Conservation (phyloP, 2,797 vertebrate species). For the Simalia tracyae region DNA sequence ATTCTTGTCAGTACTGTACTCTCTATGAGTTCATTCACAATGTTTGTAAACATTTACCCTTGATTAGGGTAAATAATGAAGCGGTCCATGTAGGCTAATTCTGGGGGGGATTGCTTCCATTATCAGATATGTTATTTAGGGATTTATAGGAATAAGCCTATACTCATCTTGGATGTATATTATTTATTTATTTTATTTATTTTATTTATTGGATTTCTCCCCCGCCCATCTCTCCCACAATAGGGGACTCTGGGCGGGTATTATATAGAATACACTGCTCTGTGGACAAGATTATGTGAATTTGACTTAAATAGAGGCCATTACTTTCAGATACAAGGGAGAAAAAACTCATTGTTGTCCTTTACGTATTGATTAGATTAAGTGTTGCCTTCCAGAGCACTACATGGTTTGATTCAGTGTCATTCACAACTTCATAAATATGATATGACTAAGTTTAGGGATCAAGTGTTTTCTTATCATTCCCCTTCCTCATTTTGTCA, state of each 20-base stretch:
- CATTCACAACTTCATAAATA: neutral
- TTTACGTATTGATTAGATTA: neutral
- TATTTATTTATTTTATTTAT: too few relatives aligned
- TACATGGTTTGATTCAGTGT: neutral
- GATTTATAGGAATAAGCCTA: neutral
- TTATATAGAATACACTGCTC: neutral
- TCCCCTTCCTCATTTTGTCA: neutral
- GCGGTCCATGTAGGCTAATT: neutral
- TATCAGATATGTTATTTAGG: neutral
- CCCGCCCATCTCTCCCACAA: too few relatives aligned
- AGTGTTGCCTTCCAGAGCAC: neutral
- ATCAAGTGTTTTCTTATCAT: neutral
- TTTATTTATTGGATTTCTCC: too few relatives aligned
- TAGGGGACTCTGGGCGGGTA: too few relatives aligned
- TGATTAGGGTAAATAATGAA: neutral
- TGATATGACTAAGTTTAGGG: neutral
- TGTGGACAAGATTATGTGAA: neutral
- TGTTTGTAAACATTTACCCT: neutral
- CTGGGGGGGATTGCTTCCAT: neutral
- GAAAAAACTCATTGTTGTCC: neutral
- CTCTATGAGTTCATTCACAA: neutral
- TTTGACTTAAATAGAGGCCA: neutral
- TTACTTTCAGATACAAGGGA: neutral
- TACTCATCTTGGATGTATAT: neutral
- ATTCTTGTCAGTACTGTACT: neutral